A percentile compares a stretch with the other conserved stretches of the same genome.
phyloP scores from a whole-genome alignment of 2,888 invertebrate genomes.

The Bunonema sp. region DNA sequence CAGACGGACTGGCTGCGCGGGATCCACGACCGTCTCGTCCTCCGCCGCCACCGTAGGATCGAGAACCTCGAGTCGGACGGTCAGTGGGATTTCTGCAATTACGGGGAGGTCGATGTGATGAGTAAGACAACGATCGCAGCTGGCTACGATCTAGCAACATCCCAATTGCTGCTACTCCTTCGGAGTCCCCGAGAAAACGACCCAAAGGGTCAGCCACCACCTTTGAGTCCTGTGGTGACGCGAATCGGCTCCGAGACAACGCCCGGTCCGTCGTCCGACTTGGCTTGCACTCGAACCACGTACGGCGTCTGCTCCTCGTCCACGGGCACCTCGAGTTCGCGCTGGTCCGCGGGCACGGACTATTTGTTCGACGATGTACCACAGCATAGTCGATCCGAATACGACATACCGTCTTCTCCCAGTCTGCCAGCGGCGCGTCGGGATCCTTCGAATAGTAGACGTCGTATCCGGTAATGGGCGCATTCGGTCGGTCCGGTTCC shows the following conservation, averaged over 20 bases:
- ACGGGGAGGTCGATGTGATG: neutral
- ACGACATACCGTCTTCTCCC: constrained; percentile 29
- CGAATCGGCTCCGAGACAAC: constrained; percentile 39
- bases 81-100: constrained; percentile 33
- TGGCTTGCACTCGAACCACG: constrained; percentile 21
- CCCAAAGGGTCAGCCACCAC: too few relatives aligned
- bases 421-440: constrained; percentile 27
- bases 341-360: constrained; percentile 4
- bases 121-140: neutral
- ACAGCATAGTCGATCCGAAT: neutral
- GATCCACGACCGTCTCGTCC: constrained; percentile 27
- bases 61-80: constrained; percentile 27
- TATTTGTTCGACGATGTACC: neutral
- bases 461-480: constrained; percentile 28
- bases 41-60: constrained; percentile 17
- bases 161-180: neutral
- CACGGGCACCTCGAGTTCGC: constrained; percentile 16
- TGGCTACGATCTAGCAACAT: neutral
- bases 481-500: constrained; percentile 34
- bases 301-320: constrained; percentile 39
- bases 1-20: constrained; percentile 35
- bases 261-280: constrained; percentile 37
- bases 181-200: too few relatives aligned
- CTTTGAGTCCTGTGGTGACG: constrained; percentile 39
- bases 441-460: constrained; percentile 40